Evolutionary conservation across 1,140 invertebrate species (phyloP).

Genomic region (Araneus ventricosus): DNA sequence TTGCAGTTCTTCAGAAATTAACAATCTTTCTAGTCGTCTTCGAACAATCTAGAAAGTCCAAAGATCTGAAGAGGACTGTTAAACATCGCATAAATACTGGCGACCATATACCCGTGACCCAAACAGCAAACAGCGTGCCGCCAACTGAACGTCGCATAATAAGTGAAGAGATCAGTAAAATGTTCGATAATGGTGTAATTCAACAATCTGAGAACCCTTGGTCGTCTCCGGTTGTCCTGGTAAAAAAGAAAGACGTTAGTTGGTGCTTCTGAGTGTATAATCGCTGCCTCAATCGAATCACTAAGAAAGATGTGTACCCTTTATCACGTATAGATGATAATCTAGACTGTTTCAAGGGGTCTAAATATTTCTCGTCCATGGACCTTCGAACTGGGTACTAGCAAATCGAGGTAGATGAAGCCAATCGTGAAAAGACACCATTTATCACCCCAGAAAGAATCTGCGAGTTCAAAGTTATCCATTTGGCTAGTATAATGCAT

Average conservation of each 20-base stretch:
- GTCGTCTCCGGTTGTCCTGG: conserved; percentile 75
- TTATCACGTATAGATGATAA: not conserved
- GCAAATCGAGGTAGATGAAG: conserved; percentile 79
- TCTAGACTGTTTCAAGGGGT: conserved; percentile 47
- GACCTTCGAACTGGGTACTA: conserved; percentile 81
- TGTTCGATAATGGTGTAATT: conserved; percentile 73
- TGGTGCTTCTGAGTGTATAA: conserved; percentile 82
- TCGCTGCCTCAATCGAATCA: conserved; percentile 74
- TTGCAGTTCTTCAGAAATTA: not conserved
- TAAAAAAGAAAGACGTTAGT: conserved; percentile 81
- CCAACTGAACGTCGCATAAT: not conserved
- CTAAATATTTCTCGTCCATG: conserved; percentile 80
- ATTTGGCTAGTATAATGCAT: conserved; percentile 79
- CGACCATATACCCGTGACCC: not conserved
- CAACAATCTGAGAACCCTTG: conserved; percentile 68
- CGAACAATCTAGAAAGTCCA: not conserved
- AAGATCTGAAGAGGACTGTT: not conserved
- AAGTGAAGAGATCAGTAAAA: not conserved
- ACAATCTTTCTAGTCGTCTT: not conserved
- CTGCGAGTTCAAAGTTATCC: conserved; percentile 79
- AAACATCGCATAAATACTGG: not conserved
- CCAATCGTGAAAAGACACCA: conserved; percentile 80
- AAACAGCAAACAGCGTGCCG: not conserved
- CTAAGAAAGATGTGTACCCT: not conserved
- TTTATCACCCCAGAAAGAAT: conserved; percentile 77